These are phyloP conservation scores for Trachops cirrhosus DNA, from an alignment of 2,797 vertebrate genomes.

Conservation along the genomic window DNA sequence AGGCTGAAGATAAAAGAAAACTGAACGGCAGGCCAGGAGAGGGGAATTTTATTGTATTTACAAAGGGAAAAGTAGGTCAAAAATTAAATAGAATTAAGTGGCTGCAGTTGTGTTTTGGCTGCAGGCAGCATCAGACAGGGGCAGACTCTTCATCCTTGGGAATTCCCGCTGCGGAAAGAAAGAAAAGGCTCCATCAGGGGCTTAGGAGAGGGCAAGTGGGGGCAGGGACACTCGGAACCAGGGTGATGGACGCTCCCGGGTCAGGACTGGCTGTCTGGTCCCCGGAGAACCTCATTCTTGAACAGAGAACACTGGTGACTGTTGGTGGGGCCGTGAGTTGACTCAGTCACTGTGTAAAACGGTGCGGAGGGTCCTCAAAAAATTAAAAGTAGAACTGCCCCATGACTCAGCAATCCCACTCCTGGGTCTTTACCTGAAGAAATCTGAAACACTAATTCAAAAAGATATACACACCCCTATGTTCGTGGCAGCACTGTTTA, in stretches of 20 bases:
- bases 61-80: conserved; percentile 24
- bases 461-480: background rate
- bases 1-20: conserved; percentile 42
- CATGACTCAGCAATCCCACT: background rate
- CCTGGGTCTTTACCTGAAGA: background rate
- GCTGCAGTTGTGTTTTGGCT: conserved; percentile 56
- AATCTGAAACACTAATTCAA: background rate
- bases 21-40: conserved; percentile 21
- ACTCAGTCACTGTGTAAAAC: background rate
- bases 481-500: background rate
- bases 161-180: conserved; percentile 68
- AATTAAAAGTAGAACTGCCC: background rate
- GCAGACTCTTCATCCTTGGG: conserved; percentile 69
- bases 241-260: background rate
- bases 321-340: background rate
- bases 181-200: background rate
- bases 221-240: background rate
- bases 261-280: background rate
- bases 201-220: background rate
- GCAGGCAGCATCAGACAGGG: conserved; percentile 38
- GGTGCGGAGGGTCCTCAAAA: background rate
- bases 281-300: background rate
- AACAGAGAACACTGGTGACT: background rate
- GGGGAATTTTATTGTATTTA: conserved; percentile 66
- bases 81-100: background rate